Evolutionary conservation across 1,140 invertebrate species (phyloP).

Genomic region (Popillia japonica): DNA sequence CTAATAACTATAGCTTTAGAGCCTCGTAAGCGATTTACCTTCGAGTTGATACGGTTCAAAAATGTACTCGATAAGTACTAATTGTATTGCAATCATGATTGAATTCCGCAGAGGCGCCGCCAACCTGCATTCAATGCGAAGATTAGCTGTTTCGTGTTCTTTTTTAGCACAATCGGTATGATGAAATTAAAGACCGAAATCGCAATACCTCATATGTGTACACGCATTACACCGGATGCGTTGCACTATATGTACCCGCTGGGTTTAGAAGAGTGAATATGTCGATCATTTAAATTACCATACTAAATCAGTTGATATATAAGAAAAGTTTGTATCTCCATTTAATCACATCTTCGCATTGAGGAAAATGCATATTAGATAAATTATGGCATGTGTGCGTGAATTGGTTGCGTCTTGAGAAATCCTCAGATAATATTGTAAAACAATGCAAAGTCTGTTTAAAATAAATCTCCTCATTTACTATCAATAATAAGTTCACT

Average conservation of each 20-base stretch:
- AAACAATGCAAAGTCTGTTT: too few relatives aligned
- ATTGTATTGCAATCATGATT: not conserved
- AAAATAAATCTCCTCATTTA: too few relatives aligned
- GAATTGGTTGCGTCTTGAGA: not conserved
- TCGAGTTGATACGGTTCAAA: not conserved
- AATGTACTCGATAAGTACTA: not conserved
- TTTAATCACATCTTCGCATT: not conserved
- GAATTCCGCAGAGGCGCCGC: not conserved
- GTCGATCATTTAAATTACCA: slow-evolving; percentile 29
- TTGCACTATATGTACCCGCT: not conserved
- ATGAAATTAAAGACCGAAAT: slow-evolving; percentile 13
- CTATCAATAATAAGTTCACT: not conserved
- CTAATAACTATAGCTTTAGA: not conserved
- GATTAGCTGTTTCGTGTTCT: slow-evolving; percentile 11
- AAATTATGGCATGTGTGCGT: not conserved
- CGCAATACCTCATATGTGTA: not conserved
- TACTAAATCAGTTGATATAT: not conserved
- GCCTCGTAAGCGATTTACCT: not conserved
- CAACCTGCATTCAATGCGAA: not conserved
- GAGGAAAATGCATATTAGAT: slow-evolving; percentile 8
- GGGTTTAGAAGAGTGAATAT: slow-evolving; percentile 3
- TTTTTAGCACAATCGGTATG: slow-evolving; percentile 14
- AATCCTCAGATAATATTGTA: too few relatives aligned
- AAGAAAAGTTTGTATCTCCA: not conserved
- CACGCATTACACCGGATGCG: slow-evolving; percentile 18